Base-by-base conservation (phyloP, 2,113 vertebrate species). In the Seriola dumerili region DNA sequence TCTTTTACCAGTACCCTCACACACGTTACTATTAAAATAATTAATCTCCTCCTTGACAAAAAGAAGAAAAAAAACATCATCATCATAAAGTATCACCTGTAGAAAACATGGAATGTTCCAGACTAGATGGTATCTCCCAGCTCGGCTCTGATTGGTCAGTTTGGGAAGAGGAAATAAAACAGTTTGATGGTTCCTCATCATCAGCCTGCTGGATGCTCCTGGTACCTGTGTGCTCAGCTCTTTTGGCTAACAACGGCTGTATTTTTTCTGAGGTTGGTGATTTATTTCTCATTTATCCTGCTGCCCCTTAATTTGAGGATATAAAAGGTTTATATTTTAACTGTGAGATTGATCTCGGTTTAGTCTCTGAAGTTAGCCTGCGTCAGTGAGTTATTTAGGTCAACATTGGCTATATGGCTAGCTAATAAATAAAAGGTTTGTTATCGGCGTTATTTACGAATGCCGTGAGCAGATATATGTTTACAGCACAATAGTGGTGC, bases 131-230 rank as follows among this genome's bases (percentile, higher is more conserved):
- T 44, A 63, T 32, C 78, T 23, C 57, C 88, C 81, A 19, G 46
- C 72, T 82, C 23, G 21, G 16, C 81, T 85, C 77, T 89, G 85
- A 93, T 90, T 92, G 93, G 91, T 74, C 83, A 4, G 29, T 80
- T 81, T 32, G 8, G n/a, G 36, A 84, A 48, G 44, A 64, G 89
- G 88, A 91, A 87, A 21, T 86, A 76, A 77, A 79, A 72, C 78
- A 50, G n/a, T n/a, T 72, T 63, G 58, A 81, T 80, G 85, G 55
- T 84, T 21, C 5, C 23, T 70, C 48, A 9, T 8, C 59, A 71
- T 76, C 85, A 48, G 3, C 8, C 40, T 62, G 75, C n/a, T 78
- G 72, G 85, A 75, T 64, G 85, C 61, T 48, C n/a, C 12, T 48
- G 32, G 0, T 74, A 48, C 36, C 69, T 44, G 55, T 4, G 21